Evolutionary conservation across 2,113 vertebrate genomes (phyloP).

Genomic region (Isichthys henryi): DNA sequence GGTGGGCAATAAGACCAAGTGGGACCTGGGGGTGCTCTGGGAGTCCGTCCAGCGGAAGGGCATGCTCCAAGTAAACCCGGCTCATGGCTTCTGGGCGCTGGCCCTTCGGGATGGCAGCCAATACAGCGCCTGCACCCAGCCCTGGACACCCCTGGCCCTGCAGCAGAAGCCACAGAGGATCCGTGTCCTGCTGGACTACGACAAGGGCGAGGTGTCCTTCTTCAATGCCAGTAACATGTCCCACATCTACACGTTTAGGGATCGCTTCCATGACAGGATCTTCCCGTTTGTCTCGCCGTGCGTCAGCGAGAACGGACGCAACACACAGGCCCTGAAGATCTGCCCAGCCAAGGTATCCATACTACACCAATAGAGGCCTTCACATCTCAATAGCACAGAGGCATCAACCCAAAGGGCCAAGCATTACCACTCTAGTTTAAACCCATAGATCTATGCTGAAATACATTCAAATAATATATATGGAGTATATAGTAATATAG

Average conservation of each 20-base stretch:
- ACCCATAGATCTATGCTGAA: background rate
- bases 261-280: slow-evolving; percentile 41
- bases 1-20: slow-evolving; percentile 50
- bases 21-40: slow-evolving; percentile 53
- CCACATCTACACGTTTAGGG: slow-evolving; percentile 54
- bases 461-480: background rate
- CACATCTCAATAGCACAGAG: background rate
- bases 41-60: slow-evolving; percentile 46
- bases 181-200: slow-evolving; percentile 50
- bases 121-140: slow-evolving; percentile 55
- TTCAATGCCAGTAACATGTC: slow-evolving; percentile 30
- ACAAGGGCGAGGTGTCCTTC: slow-evolving; percentile 49
- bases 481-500: background rate
- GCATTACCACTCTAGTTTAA: background rate
- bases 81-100: slow-evolving; percentile 46
- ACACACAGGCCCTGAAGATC: slow-evolving; percentile 2
- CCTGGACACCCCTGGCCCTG: slow-evolving; percentile 41
- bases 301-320: background rate
- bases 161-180: slow-evolving; percentile 43
- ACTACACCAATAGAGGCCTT: background rate
- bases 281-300: slow-evolving; percentile 45
- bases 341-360: background rate
- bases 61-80: background rate
- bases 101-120: slow-evolving; percentile 54
- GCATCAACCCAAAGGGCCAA: background rate